phyloP scores from a whole-genome alignment of 2,888 invertebrate species.

The Acheta domesticus region DNA sequence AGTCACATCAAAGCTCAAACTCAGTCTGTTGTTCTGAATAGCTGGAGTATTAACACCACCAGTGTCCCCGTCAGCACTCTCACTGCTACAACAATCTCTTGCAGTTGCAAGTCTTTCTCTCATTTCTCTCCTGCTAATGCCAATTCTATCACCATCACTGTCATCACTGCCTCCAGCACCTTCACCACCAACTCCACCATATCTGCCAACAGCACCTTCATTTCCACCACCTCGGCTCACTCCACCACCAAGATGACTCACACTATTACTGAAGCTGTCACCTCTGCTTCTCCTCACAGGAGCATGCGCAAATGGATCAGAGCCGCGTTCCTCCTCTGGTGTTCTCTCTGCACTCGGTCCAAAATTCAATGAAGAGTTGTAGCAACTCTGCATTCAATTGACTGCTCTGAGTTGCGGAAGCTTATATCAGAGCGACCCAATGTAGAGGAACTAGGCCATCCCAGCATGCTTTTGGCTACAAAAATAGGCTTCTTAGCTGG shows the following conservation, averaged over 20 bases:
- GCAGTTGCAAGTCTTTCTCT: too few species aligned
- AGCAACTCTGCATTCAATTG: slow-evolving; percentile 23
- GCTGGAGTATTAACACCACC: background rate
- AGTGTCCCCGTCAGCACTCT: background rate
- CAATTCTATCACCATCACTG: background rate
- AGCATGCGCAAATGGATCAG: background rate
- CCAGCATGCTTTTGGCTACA: background rate
- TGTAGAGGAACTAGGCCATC: slow-evolving; percentile 33
- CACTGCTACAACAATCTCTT: background rate
- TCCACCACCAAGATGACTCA: background rate
- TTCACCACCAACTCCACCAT: background rate
- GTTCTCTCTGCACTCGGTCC: background rate
- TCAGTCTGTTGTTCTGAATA: background rate
- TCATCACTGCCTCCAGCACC: background rate
- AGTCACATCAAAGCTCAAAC: background rate
- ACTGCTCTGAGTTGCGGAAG: slow-evolving; percentile 24
- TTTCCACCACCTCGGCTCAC: background rate
- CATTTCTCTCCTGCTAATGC: too few species aligned
- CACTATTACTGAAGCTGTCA: background rate
- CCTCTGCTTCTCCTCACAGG: background rate
- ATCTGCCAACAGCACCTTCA: background rate
- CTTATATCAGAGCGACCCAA: slow-evolving; percentile 30
- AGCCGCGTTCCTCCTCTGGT: background rate
- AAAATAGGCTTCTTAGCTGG: slow-evolving; percentile 24
- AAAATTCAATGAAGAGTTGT: background rate